These are phyloP conservation scores for Podarcis cretensis DNA, from an alignment of 2,113 vertebrate genomes.

Conservation along the genomic window DNA sequence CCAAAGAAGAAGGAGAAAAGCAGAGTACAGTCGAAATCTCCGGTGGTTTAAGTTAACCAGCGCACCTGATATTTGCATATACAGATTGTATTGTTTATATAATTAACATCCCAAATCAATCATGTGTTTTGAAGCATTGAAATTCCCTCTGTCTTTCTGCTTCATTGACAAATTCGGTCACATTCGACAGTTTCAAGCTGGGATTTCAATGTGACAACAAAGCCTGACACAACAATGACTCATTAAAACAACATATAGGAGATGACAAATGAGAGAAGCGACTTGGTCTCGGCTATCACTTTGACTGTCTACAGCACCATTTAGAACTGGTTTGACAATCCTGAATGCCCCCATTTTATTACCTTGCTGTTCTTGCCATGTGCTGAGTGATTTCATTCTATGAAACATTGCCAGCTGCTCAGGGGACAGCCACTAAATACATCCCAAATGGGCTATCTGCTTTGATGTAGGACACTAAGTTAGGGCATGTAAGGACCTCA, in stretches of 20 bases:
- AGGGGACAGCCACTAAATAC: conserved; percentile 9
- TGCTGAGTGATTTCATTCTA: conserved; percentile 44
- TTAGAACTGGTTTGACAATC: conserved; percentile 3
- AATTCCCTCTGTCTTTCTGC: conserved; percentile 42
- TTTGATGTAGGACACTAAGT: conserved; percentile 26
- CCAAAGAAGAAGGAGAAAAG: conserved; percentile 33
- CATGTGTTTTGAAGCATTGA: conserved; percentile 54
- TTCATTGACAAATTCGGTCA: conserved; percentile 61
- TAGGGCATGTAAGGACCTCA: neutral
- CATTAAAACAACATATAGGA: conserved; percentile 45
- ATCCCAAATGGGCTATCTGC: conserved; percentile 6
- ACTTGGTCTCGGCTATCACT: neutral
- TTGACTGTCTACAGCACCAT: neutral
- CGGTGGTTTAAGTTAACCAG: conserved; percentile 64
- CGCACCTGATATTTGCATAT: conserved; percentile 64
- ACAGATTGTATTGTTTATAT: conserved; percentile 67
- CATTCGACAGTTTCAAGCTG: conserved; percentile 49
- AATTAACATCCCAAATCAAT: conserved; percentile 63
- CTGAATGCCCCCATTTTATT: neutral
- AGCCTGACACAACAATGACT: conserved; percentile 28
- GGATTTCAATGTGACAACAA: conserved; percentile 56
- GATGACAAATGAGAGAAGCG: conserved; percentile 37
- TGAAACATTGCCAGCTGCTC: neutral
- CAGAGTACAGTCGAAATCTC: conserved; percentile 53
- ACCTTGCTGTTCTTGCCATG: neutral